Base-by-base conservation (phyloP, 2,113 vertebrate genomes). In the Ailurus styani region DNA sequence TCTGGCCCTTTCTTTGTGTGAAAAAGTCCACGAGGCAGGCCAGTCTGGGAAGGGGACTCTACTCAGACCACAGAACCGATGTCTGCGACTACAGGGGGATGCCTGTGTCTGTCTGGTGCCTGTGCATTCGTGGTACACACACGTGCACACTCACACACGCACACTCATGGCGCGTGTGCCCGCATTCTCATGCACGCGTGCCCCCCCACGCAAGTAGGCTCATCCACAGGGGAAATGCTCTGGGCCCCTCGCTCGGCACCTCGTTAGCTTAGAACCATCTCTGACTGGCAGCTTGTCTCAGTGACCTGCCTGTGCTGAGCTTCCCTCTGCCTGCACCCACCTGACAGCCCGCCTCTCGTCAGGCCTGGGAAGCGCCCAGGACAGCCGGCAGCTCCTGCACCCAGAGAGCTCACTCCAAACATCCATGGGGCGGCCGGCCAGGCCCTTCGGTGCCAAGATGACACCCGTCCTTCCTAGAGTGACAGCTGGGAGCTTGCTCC, bases 241-340 rank as follows among this genome's bases (percentile, higher is more conserved):
- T 12, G 45, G 70, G 81, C 77, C 85, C 88, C 93, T 96, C 84
- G 77, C 64, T 93, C 82, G 89, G 93, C 90, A 89, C 68, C 91
- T 96, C 68, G 68, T 97, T 78, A 98, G 83, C 86, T 95, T 87
- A 84, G 31, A 52, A 21, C 47, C 4, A 10, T 23, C 47, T 52
- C 92, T 96, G 62, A 84, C 94, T 86, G 95, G 89, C 70, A 83
- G 31, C 95, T 95, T 86, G 54, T 82, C 84, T 72, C 84, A 96
- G 68, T 81, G 73, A 95, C 78, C 88, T 50, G 78, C 91, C 87
- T 73, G 86, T 47, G 73, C 78, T 91, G n/a, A 18, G 85, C 85
- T 52, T 91, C 6, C 29, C 7, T 62, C n/a, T 37, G 66, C 64
- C 89, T 68, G 0, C 75, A 52, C 11, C 45, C 55, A 21, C 1